Evolutionary conservation across 2,113 vertebrate species (phyloP), one percentile per base, ranked within the genome.

Genomic region (Centrocercus urophasianus): DNA sequence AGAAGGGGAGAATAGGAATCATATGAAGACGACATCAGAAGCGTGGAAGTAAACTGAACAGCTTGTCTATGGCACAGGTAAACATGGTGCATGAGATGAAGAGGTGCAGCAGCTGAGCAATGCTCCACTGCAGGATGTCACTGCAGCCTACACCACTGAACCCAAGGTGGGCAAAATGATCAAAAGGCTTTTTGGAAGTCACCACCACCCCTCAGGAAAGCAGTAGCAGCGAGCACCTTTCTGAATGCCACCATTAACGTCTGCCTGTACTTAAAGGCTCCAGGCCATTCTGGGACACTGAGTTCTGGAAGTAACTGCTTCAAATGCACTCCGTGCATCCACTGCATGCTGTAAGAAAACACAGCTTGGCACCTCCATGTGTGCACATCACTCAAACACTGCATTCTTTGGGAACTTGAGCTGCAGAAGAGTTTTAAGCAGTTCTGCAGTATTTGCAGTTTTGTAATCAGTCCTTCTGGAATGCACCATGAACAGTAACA

Each of bases 1-100:
- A 98, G 98, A 94, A 97, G 94, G 97, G 98, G 98, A 98, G 83
- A 97, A 97, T 84, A 98, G 96, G 94, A 96, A 98, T 98, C 97
- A 98, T 96, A 96, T 97, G 97, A 97, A 95, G 92, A 87, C 38
- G 94, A 97, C 89, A 93, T 95, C 94, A 96, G 94, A 93, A 92
- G 94, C 8, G 10, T 93, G 95, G 93, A 61, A 97, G 94, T 90
- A 80, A 97, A 96, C 87, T 81, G 30, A 90, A 71, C 66, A 73
- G 57, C 38, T 92, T 0, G 0, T 73, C 72, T 78, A 19, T 56
- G 71, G 42, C 61, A 78, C 8, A 76, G 92, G 43, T 54, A 63
- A 57, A 60, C 64, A 70, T 36, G 70, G 69, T 64, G 47, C 52
- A 21, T 43, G 88, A 84, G 86, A 61, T 81, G 72, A 56, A 7